Evolutionary conservation across 2,888 invertebrate genomes (phyloP), one percentile per base, ranked within the genome.

Genomic region (Aradus depressus): DNA sequence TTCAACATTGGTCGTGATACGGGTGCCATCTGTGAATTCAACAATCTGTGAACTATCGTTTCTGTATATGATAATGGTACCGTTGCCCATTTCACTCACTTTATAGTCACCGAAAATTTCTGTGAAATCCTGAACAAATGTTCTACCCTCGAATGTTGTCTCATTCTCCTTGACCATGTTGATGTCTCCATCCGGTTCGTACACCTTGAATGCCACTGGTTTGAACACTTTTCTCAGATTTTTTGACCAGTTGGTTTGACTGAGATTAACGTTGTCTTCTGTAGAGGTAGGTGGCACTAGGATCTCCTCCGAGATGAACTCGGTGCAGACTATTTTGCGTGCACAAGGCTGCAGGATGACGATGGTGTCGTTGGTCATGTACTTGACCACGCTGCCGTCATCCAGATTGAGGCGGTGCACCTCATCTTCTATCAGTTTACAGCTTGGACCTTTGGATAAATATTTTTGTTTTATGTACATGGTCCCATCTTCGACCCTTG

Each of bases 11-110:
- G 37, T 25, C 14, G 32, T 47, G 21, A 47, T 38, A 12, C 47
- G 37, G 18, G 47, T 47, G 3, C 35, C 34, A 18, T 47, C 47
- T 18, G 23, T 47, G 18, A 47, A 47, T 37, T 47, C 26, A 3
- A 47, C 47, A 37, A 47, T 25, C 28, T 47, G 47, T 4, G 47
- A 34, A 31, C 25, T 19, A 38, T 47, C 47, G 21, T 38, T 37
- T 25, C 38, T 47, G 3, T 16, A n/a, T 34, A 25, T 6, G 8
- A 47, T 25, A 3, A 28, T 37, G 37, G 47, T 47, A n/a, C 47
- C 47, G 21, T 47, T 37, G 2, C 6, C n/a, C 25, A 37, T 35
- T 37, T 47, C 47, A 21, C 28, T 35, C 18, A 37, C n/a, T 10
- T 25, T 47, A n/a, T 16, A 23, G 10, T 47, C 38, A 26, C 19